Evolutionary conservation across 1,140 invertebrate species (phyloP).

Genomic region (Plodia interpunctella): DNA sequence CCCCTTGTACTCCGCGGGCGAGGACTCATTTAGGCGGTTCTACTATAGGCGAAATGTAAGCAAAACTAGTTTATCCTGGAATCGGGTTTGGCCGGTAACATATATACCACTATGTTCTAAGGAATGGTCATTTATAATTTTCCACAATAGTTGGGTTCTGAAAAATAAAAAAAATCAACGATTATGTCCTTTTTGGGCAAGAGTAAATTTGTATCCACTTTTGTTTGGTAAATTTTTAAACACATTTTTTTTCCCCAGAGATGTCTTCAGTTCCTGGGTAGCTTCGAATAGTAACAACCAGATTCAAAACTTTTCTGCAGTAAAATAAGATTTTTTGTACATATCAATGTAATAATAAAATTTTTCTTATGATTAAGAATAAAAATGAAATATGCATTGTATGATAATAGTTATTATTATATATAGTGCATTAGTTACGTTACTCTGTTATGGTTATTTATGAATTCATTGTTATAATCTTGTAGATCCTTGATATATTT

Average conservation of each 20-base stretch:
- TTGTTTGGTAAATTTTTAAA: no score
- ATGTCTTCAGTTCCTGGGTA: conserved; percentile 94
- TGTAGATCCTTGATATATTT: conserved; percentile 6
- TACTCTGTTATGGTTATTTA: conserved; percentile 4
- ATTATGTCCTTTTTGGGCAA: no score
- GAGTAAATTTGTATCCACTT: no score
- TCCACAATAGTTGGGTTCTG: no score
- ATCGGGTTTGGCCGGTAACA: no score
- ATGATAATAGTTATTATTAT: conserved; percentile 14
- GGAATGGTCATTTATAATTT: no score
- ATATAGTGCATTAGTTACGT: conserved; percentile 12
- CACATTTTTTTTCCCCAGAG: conserved; percentile 78
- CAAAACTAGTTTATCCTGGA: no score
- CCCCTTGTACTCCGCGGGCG: no score
- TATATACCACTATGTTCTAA: no score
- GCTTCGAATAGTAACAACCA: conserved; percentile 88
- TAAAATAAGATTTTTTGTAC: conserved; percentile 56
- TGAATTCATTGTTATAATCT: conserved; percentile 1
- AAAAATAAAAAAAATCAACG: no score
- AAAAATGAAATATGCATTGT: not conserved
- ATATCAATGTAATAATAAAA: conserved; percentile 28
- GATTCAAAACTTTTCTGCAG: conserved; percentile 74
- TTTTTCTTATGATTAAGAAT: not conserved
- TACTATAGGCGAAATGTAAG: no score
- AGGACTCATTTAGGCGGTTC: no score